phyloP scores from a whole-genome alignment of 2,888 invertebrate genomes.

The Noctua fimbriata region DNA sequence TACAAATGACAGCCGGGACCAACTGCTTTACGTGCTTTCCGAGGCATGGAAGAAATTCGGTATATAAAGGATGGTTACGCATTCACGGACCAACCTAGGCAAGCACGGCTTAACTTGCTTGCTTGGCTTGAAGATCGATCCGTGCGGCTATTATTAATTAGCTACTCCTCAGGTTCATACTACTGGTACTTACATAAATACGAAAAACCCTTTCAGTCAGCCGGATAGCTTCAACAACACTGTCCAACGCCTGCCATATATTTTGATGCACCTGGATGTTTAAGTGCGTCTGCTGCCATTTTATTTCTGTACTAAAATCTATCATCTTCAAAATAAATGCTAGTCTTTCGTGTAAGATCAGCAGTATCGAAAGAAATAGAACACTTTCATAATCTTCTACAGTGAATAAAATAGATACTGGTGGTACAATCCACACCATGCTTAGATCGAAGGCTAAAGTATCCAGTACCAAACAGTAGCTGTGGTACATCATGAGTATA shows the following conservation, averaged over 20 bases:
- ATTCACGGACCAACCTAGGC: too few species aligned
- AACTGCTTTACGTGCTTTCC: too few species aligned
- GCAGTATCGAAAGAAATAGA: conserved; percentile 19
- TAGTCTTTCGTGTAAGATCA: conserved; percentile 14
- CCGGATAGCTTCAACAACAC: conserved; percentile 14
- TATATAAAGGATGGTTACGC: too few species aligned
- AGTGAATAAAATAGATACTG: background rate
- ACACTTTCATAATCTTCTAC: conserved; percentile 32
- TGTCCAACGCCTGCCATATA: conserved; percentile 23
- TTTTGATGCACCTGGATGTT: conserved; percentile 15
- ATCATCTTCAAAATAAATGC: conserved; percentile 25
- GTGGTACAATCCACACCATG: background rate
- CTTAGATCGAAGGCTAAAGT: background rate
- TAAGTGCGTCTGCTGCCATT: conserved; percentile 7
- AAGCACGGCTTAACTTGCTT: too few species aligned
- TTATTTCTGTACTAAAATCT: conserved; percentile 12
- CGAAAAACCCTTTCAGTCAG: conserved; percentile 17
- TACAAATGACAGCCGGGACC: too few species aligned
- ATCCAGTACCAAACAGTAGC: background rate
- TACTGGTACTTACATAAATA: conserved; percentile 19
- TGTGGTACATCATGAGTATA: background rate
- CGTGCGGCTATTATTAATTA: too few species aligned
- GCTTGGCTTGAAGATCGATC: too few species aligned
- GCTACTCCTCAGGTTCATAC: background rate
- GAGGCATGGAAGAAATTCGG: too few species aligned